Base-by-base conservation (phyloP, 2,113 vertebrate species). In the Hepsetus odoe region DNA sequence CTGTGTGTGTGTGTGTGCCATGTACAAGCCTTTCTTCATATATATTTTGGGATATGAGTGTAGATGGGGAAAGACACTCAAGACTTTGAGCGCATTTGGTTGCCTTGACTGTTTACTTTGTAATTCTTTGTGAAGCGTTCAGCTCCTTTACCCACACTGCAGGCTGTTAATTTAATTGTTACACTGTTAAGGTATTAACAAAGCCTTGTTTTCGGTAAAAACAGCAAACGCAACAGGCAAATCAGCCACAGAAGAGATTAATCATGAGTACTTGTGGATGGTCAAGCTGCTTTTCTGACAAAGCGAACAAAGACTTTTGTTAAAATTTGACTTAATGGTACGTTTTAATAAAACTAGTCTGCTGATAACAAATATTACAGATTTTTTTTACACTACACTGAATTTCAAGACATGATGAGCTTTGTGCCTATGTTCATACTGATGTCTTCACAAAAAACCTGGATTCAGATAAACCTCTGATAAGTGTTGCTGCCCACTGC, bases 1-100 rank as follows among this genome's bases (percentile, higher is more conserved):
- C n/a, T n/a, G n/a, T n/a, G n/a, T n/a, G 53, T 67, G 30, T 73
- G 38, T 80, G 49, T 72, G 61, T 83, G 58, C 44, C 62, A 70
- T 73, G 53, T 72, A 18, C 61, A n/a, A 35, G 61, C 32, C 61
- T 74, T 22, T 65, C 22, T 69, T 77, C 56, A 58, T 74, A 7
- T 72, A 35, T 72, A 69, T 77, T 65, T 74, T 65, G 59, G 53
- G n/a, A 53, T 26, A 22, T 61, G 73, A 44, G 61, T 72, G 38
- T 33, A 44, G 20, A 70, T 42, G 2, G 35, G 7, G 22, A n/a
- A 26, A 20, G 42, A 59, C 24, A 13, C n/a, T n/a, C n/a, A n/a
- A n/a, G 14, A 61, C 26, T 59, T 26, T 61, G 28, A 61, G 32
- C 4, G 3, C 5, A 12, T 32, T 32, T 32, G 18, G 10, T 16